Evolutionary conservation across 2,797 vertebrate species (phyloP), one percentile per base, ranked within the genome.

Genomic region (Scomberomorus guttatus): DNA sequence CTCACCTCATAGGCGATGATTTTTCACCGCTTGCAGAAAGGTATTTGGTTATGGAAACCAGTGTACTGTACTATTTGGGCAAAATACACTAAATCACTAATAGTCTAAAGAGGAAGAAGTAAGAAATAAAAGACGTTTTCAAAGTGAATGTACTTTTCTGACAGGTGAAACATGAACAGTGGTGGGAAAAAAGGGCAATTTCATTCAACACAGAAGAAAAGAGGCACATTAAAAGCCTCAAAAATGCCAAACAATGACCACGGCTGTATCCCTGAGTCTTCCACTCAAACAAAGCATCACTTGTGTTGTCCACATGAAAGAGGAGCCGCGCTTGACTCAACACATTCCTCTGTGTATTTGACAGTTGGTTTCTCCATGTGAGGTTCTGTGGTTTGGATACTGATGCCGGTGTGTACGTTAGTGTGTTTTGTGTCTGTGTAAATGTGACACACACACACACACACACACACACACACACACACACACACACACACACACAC

Each of bases 281-380:
- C 17, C n/a, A 24, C 50, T 58, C 59, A 63, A 82, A 91, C 84
- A 90, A 89, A 89, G 90, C 75, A 59, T 80, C 69, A 13, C 81
- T 89, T 88, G 83, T 91, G 85, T 32, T 2, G 32, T 71, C 74
- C 24, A 68, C 70, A 83, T 88, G 84, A 91, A 88, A 89, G 74
- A 58, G 2, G 54, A 80, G 63, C 74, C 32, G n/a, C 1, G 24
- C 70, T 80, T 63, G 64, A 75, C 85, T 90, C 83, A 1, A 87
- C 81, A 82, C 84, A 83, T 87, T 90, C 89, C 87, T 82, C 5
- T 3, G 63, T 46, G 59, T 42, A 32, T 84, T 75, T 86, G 86
- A 92, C 80, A 78, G 84, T 56, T 54, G 39, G 62, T 59, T 88
- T 77, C 90, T 83, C 80, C 59, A 51, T 64, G 80, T 85, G 82